Evolutionary conservation across 2,888 invertebrate genomes (phyloP).

Genomic region (Drosophila paranaensis): DNA sequence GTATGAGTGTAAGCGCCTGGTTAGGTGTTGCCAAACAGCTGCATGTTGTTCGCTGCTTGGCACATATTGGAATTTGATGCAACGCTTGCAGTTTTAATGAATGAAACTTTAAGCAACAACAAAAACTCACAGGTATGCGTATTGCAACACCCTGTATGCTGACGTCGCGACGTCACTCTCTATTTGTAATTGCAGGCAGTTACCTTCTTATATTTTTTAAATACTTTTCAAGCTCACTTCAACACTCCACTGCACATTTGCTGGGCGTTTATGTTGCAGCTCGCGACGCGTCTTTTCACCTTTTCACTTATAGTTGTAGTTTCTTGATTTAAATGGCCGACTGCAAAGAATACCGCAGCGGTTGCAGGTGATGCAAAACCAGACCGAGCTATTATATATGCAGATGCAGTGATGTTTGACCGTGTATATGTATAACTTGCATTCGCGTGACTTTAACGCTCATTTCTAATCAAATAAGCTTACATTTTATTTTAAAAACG

Average conservation of each 20-base stretch:
- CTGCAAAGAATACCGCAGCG: constrained; percentile 45
- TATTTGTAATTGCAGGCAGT: constrained; percentile 19
- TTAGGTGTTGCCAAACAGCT: constrained; percentile 58
- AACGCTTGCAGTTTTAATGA: constrained; percentile 60
- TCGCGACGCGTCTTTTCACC: constrained; percentile 48
- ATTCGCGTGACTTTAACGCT: constrained; percentile 51
- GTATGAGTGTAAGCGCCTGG: constrained; percentile 39
- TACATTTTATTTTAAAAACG: constrained; percentile 61
- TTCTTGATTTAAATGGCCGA: constrained; percentile 71
- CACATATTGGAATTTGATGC: constrained; percentile 56
- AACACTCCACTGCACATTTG: constrained; percentile 65
- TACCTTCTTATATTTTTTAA: constrained; percentile 15
- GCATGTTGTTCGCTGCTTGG: constrained; percentile 26
- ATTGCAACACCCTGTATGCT: constrained; percentile 62
- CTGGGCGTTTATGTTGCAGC: constrained; percentile 26
- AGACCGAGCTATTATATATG: constrained; percentile 26
- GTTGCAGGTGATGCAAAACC: constrained; percentile 19
- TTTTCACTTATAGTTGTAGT: constrained; percentile 57
- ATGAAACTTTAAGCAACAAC: constrained; percentile 56
- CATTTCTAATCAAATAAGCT: constrained; percentile 37
- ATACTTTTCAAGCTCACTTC: constrained; percentile 46
- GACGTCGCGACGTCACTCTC: constrained; percentile 28
- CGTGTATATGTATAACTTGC: constrained; percentile 11
- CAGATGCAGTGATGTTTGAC: constrained; percentile 8
- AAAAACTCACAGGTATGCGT: constrained; percentile 65